phyloP scores from a whole-genome alignment of 2,113 vertebrate species.

The Callionymus lyra region DNA sequence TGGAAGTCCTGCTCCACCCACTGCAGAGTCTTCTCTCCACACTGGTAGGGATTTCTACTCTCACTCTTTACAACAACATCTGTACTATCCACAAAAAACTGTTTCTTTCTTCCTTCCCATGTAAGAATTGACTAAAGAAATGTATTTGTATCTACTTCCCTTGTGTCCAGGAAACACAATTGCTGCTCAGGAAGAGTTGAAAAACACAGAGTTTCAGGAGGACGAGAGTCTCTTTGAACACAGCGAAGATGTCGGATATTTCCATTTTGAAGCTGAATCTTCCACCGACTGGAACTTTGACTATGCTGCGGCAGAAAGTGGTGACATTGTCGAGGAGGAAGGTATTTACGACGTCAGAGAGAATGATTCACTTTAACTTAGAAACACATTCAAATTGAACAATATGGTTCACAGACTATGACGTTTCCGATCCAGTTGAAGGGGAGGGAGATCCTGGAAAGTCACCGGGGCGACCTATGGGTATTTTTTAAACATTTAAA shows the following conservation, averaged over 20 bases:
- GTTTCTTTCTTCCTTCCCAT: too few species aligned
- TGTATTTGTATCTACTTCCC: too few species aligned
- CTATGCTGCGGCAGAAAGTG: conserved; percentile 26
- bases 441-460: conserved; percentile 64
- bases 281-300: conserved; percentile 43
- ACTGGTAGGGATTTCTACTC: neutral
- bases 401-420: conserved; percentile 44
- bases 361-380: too few species aligned
- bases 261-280: conserved; percentile 14
- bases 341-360: too few species aligned
- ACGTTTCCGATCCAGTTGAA: conserved; percentile 41
- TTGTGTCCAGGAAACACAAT: conserved; percentile 27
- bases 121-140: too few species aligned
- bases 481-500: conserved; percentile 22
- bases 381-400: too few species aligned
- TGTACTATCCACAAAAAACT: too few species aligned
- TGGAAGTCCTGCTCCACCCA: conserved; percentile 1
- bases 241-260: conserved; percentile 7
- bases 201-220: conserved; percentile 8
- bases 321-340: neutral
- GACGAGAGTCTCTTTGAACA: conserved; percentile 3
- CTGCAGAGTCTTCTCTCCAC: conserved; percentile 5
- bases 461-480: conserved; percentile 54
- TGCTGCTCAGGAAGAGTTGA: conserved; percentile 10
- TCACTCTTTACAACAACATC: too few species aligned